Conservation (phyloP, 2,113 vertebrate genomes). For the Chaenocephalus aceratus region DNA sequence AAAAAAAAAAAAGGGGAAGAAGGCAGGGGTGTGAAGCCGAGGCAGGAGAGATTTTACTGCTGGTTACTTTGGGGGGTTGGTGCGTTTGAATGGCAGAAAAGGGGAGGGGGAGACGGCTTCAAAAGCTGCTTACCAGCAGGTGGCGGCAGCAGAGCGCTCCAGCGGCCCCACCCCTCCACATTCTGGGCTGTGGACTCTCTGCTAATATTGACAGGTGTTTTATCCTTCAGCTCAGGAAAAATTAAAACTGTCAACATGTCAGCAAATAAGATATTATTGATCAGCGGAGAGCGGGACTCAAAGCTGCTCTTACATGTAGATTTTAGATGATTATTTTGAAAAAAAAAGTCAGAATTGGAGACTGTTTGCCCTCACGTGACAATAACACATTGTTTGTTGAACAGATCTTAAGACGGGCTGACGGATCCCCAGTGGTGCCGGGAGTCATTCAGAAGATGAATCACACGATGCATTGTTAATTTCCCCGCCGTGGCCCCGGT, state of each 20-base stretch:
- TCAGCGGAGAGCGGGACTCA: constrained; percentile 56
- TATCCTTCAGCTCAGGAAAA: constrained; percentile 69
- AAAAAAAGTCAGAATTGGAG: constrained; percentile 10
- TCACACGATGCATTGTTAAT: constrained; percentile 80
- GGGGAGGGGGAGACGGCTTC: constrained; percentile 74
- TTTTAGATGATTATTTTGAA: constrained; percentile 22
- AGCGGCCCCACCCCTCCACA: constrained; percentile 84
- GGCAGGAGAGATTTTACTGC: constrained; percentile 64
- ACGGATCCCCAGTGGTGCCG: constrained; percentile 63
- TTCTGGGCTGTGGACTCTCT: constrained; percentile 68
- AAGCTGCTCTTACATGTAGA: constrained; percentile 31
- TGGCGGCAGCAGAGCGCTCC: constrained; percentile 87
- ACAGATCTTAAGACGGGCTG: constrained; percentile 33
- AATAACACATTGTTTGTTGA: constrained; percentile 17
- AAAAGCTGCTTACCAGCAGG: constrained; percentile 89
- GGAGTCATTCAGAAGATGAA: constrained; percentile 78
- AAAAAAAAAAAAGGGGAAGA: constrained; percentile 20
- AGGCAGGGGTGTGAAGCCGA: constrained; percentile 40
- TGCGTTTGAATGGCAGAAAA: constrained; percentile 76
- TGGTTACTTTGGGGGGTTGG: constrained; percentile 61
- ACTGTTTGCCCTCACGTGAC: constrained; percentile 16
- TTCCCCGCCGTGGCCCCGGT: constrained; percentile 78
- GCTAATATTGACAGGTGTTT: constrained; percentile 78
- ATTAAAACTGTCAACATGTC: constrained; percentile 77
- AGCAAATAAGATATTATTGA: constrained; percentile 66